A percentile compares a stretch with the other conserved stretches of the same genome.
Evolutionary conservation across 2,888 invertebrate species (phyloP).

Genomic region (Eucera pruinosa): DNA sequence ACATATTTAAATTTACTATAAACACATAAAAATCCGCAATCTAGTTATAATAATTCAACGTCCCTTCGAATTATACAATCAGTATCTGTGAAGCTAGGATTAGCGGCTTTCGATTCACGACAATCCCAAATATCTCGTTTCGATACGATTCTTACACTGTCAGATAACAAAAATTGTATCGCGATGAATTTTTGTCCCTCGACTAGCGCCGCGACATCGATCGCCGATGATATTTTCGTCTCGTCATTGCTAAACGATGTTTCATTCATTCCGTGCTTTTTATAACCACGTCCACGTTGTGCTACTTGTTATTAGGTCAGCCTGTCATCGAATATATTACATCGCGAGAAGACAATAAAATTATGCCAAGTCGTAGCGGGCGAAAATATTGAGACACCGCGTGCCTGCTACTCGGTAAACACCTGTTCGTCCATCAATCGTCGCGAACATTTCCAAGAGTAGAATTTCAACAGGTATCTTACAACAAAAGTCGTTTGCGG

Average conservation of each 20-base stretch:
- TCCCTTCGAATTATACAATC: too few relatives aligned
- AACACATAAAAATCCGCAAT: too few relatives aligned
- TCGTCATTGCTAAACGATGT: slow-evolving; percentile 46
- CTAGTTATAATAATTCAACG: too few relatives aligned
- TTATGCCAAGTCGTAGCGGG: slow-evolving; percentile 63
- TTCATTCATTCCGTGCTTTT: slow-evolving; percentile 50
- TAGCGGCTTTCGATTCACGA: too few relatives aligned
- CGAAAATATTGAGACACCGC: slow-evolving; percentile 57
- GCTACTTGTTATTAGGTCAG: slow-evolving; percentile 66
- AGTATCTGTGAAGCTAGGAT: too few relatives aligned
- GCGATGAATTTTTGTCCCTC: too few relatives aligned
- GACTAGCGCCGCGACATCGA: slow-evolving; percentile 20
- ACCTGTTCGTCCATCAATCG: slow-evolving; percentile 44
- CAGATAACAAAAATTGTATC: not conserved
- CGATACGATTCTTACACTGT: too few relatives aligned
- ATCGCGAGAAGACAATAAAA: slow-evolving; percentile 59
- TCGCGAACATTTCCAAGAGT: not conserved
- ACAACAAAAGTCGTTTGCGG: not conserved
- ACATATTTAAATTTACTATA: too few relatives aligned
- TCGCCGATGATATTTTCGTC: slow-evolving; percentile 43
- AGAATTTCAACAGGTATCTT: not conserved
- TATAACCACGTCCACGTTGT: slow-evolving; percentile 46
- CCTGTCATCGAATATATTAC: slow-evolving; percentile 63
- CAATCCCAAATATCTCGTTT: too few relatives aligned
- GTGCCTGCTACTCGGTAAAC: slow-evolving; percentile 11